phyloP scores from a whole-genome alignment of 1,140 invertebrate species.

The Tyrophagus putrescentiae region DNA sequence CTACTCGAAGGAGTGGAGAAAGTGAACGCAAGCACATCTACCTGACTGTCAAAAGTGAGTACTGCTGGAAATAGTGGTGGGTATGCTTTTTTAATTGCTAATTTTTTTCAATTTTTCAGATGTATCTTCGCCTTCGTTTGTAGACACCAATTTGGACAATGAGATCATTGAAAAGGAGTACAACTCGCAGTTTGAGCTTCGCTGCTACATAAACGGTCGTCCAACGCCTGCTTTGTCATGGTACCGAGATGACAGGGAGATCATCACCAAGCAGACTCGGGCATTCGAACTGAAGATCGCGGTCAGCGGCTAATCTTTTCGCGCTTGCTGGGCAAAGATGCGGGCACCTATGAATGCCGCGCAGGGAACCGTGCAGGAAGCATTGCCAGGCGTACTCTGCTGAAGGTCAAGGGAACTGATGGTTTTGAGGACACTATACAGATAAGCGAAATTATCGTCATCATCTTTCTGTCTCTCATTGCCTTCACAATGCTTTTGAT shows the following conservation, averaged over 20 bases:
- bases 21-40: not conserved
- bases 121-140: constrained; percentile 12
- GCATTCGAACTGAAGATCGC: constrained; percentile 19
- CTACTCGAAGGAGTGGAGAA: not conserved
- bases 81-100: constrained; percentile 1
- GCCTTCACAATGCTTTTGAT: constrained; percentile 22
- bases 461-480: constrained; percentile 20
- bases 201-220: constrained; percentile 24
- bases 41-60: constrained; percentile 18
- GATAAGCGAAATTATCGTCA: constrained; percentile 6
- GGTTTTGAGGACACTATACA: not conserved
- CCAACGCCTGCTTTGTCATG: constrained; percentile 26
- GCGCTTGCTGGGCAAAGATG: constrained; percentile 21
- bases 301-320: constrained; percentile 22
- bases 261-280: constrained; percentile 20
- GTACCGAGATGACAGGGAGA: constrained; percentile 23
- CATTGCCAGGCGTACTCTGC: constrained; percentile 1
- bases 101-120: constrained; percentile 10
- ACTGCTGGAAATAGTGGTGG: no score
- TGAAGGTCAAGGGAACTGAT: constrained; percentile 20
- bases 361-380: constrained; percentile 23
- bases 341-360: constrained; percentile 24
- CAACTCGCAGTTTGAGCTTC: constrained; percentile 24
- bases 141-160: constrained; percentile 26
- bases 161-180: constrained; percentile 15